Evolutionary conservation across 2,113 vertebrate genomes (phyloP).

Genomic region (Smithornis capensis): DNA sequence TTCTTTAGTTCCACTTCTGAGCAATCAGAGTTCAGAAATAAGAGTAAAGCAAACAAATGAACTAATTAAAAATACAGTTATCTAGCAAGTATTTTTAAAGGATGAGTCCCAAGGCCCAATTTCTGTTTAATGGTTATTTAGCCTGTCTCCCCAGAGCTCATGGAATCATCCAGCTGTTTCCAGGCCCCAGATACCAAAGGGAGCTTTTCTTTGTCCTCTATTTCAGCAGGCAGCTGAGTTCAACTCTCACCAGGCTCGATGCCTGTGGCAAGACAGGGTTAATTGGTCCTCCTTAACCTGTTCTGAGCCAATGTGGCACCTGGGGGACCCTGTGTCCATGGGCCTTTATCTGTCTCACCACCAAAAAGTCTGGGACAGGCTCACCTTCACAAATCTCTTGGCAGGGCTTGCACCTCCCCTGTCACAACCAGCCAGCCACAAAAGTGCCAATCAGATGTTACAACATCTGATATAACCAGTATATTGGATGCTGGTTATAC

Average conservation of each 20-base stretch:
- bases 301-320: background rate
- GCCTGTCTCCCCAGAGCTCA: background rate
- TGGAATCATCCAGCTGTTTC: constrained; percentile 11
- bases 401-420: background rate
- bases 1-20: background rate
- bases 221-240: background rate
- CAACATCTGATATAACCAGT: background rate
- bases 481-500: background rate
- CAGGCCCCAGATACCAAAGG: background rate
- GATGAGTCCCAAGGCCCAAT: background rate
- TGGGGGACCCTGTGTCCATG: background rate
- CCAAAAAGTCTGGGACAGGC: background rate
- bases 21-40: background rate
- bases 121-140: background rate
- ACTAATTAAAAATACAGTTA: background rate
- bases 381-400: background rate
- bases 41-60: background rate
- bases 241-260: background rate
- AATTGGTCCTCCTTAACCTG: background rate
- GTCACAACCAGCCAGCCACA: background rate
- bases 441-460: background rate
- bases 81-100: background rate
- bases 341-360: background rate
- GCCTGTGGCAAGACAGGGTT: background rate
- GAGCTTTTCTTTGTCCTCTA: background rate